A percentile compares a stretch with the other conserved stretches of the same genome.
These are phyloP conservation scores for Enhydra lutris DNA, from an alignment of 2,113 vertebrate species.

Conservation along the genomic window DNA sequence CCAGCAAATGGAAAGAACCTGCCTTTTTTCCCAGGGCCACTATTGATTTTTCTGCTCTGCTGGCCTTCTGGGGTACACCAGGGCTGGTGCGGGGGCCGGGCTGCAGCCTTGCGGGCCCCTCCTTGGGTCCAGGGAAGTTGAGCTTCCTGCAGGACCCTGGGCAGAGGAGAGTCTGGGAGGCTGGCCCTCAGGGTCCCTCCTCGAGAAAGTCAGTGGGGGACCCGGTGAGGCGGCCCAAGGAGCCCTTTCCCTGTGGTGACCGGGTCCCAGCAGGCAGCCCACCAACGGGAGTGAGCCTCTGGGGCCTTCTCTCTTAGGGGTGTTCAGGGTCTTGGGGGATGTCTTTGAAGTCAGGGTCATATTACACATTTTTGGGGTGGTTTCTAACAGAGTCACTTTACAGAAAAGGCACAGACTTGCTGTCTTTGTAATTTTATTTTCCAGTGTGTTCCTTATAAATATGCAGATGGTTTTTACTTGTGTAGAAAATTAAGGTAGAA, in stretches of 20 bases:
- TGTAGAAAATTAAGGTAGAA: neutral
- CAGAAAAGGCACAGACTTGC: neutral
- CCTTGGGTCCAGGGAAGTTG: neutral
- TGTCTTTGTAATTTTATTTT: neutral
- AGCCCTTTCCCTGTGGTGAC: too few relatives aligned
- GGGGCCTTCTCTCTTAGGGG: neutral
- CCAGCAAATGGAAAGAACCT: neutral
- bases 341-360: neutral
- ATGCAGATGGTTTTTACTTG: neutral
- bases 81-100: too few relatives aligned
- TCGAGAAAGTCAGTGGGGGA: neutral
- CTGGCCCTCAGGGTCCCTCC: neutral
- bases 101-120: fast-evolving
- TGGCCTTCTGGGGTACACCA: neutral
- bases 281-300: fast-evolving
- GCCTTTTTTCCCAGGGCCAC: constrained; percentile 38
- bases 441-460: neutral
- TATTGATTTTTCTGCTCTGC: neutral
- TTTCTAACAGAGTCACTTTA: neutral
- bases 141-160: neutral
- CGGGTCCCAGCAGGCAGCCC: fast-evolving
- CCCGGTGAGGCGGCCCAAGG: neutral
- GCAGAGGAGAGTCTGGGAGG: neutral
- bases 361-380: fast-evolving
- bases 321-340: neutral